A percentile compares a stretch with the other conserved stretches of the same genome.
Conservation (phyloP, 2,888 invertebrate genomes). For the Lydus trimaculatus region DNA sequence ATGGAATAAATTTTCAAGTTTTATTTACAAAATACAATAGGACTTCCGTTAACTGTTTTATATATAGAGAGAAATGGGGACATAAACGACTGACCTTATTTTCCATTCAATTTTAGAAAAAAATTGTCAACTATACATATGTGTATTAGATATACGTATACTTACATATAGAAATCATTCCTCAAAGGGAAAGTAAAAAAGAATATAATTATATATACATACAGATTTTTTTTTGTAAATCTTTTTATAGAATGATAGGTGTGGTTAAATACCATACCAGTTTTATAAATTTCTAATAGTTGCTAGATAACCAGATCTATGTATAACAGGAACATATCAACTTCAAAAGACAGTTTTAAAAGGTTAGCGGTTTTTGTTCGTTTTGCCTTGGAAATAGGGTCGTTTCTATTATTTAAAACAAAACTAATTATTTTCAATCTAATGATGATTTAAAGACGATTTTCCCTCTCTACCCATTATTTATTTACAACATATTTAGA, state of each 20-base stretch:
- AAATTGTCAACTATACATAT: background rate
- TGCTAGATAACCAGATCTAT: background rate
- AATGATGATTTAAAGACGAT: too few relatives aligned
- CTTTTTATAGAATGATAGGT: background rate
- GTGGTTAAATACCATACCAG: background rate
- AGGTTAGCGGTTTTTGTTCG: background rate
- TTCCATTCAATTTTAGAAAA: background rate
- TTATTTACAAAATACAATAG: background rate
- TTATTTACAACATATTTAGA: constrained; percentile 9
- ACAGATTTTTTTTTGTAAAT: background rate
- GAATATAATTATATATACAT: background rate
- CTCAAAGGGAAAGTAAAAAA: background rate
- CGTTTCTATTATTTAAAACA: background rate
- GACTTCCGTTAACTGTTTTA: background rate
- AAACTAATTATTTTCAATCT: background rate
- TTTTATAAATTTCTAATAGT: background rate
- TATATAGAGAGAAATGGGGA: background rate
- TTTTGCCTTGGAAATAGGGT: background rate
- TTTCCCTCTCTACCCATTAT: too few relatives aligned
- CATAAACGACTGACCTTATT: background rate
- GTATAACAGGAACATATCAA: constrained; percentile 1
- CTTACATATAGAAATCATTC: background rate
- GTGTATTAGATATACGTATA: background rate
- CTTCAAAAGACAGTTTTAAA: background rate
- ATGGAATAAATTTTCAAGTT: background rate